phyloP scores from a whole-genome alignment of 2,113 vertebrate species.

The Sinocyclocheilus anophthalmus region DNA sequence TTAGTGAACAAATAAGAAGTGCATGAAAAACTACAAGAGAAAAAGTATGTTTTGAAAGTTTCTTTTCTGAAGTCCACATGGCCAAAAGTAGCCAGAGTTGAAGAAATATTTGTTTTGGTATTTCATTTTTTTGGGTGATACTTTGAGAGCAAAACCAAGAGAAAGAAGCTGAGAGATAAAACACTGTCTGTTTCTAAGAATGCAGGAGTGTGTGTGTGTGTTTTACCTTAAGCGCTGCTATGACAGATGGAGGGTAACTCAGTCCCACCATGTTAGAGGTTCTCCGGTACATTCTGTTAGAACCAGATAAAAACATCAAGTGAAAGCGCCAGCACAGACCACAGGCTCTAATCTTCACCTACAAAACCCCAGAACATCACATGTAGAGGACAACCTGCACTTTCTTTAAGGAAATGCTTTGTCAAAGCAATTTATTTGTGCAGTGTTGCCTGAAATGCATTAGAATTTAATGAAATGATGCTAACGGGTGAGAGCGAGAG shows the following conservation, averaged over 20 bases:
- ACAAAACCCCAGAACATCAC: slow-evolving; percentile 21
- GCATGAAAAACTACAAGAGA: background rate
- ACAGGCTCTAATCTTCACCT: slow-evolving; percentile 30
- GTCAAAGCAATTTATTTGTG: slow-evolving; percentile 30
- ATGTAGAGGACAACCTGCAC: slow-evolving; percentile 13
- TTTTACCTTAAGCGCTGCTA: slow-evolving; percentile 91
- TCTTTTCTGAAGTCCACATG: background rate
- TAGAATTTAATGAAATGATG: slow-evolving; percentile 24
- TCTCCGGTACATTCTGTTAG: slow-evolving; percentile 92
- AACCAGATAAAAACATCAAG: slow-evolving; percentile 74
- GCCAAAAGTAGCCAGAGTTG: background rate
- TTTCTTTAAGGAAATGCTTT: slow-evolving; percentile 31
- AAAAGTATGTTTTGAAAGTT: background rate
- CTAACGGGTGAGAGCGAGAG: slow-evolving; percentile 2
- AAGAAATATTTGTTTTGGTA: background rate
- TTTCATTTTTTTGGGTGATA: background rate
- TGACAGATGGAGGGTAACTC: slow-evolving; percentile 93
- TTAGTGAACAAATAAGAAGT: background rate
- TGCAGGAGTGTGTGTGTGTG: slow-evolving; percentile 9
- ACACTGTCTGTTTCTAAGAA: background rate
- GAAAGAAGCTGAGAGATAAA: background rate
- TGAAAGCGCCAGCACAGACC: slow-evolving; percentile 34
- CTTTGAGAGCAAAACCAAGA: background rate
- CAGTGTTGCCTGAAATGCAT: slow-evolving; percentile 25
- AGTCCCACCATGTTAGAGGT: slow-evolving; percentile 99